Base-by-base conservation (phyloP, 2,797 vertebrate species). In the Clangula hyemalis region DNA sequence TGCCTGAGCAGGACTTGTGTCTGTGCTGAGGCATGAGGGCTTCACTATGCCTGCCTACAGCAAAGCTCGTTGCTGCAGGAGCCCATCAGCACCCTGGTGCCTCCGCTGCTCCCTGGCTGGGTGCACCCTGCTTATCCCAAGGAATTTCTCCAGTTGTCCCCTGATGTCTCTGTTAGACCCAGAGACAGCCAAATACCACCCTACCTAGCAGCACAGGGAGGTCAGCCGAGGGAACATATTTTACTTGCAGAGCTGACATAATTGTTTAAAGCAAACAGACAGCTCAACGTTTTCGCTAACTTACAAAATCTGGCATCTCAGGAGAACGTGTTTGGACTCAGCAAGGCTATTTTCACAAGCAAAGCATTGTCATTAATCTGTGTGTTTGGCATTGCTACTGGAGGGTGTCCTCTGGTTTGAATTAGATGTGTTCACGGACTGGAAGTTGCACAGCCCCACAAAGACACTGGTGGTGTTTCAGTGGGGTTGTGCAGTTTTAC, bases 281-380 rank as follows among this genome's bases (percentile, higher is more conserved):
- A 96, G 91, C 87, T 93, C 94, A 94, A 92, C 74, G 30, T 91
- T 97, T 96, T 94, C 87, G 57, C 86, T 91, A 94, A 94, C 88
- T 94, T 94, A 94, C 5, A 95, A 93, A 94, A 94, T 87, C 87
- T 94, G 95, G 88, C 93, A 95, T 82, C 90, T 91, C 0, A 0
- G 54, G 84, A 94, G 85, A 89, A 93, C 69, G 90, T 94, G 95
- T 95, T 85, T 73, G 95, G 85, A 95, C 90, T 96, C 34, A 58
- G 83, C 84, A 95, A 95, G 86, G 84, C 91, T 84, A 61, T 71
- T 93, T 89, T 74, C 91, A 90, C 81, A 85, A 72, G 92, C 78
- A 64, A n/a, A 91, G 71, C 78, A 24, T 93, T 95, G 93, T 89
- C 84, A 89, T 56, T 92, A 92, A 92, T 90, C 84, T 90, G 86